A percentile compares a stretch with the other conserved stretches of the same genome.
Conservation (phyloP, 2,888 invertebrate species). For the Fragum fragum region DNA sequence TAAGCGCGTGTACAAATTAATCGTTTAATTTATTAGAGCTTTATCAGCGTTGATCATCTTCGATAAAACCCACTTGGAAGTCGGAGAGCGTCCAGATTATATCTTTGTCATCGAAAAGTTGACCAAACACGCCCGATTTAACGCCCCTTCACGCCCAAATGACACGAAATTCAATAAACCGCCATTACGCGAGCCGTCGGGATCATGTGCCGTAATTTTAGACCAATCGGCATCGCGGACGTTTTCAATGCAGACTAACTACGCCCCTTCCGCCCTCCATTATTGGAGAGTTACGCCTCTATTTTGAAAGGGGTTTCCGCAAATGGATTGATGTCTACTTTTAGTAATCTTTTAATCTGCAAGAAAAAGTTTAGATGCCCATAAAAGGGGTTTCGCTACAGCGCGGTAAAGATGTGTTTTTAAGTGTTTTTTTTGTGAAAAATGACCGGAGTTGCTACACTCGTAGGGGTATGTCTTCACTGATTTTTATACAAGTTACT, state of each 20-base stretch:
- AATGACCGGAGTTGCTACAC: conserved; percentile 65
- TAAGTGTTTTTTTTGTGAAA: conserved; percentile 38
- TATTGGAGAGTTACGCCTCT: conserved; percentile 56
- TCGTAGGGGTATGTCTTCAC: conserved; percentile 57
- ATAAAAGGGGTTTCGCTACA: conserved; percentile 23
- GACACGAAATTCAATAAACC: conserved; percentile 54
- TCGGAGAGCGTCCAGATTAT: conserved; percentile 33
- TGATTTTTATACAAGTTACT: too few species aligned
- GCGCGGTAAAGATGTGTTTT: conserved; percentile 27
- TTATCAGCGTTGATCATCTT: conserved; percentile 25
- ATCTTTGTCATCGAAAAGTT: conserved; percentile 51
- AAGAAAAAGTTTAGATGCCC: conserved; percentile 28
- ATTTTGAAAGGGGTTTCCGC: conserved; percentile 32
- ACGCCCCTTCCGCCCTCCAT: conserved; percentile 61
- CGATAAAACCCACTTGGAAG: conserved; percentile 17
- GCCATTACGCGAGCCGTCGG: conserved; percentile 31
- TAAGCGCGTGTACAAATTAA: conserved; percentile 30
- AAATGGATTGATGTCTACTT: conserved; percentile 30
- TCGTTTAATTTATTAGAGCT: conserved; percentile 31
- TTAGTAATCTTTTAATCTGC: conserved; percentile 38
- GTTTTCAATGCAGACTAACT: conserved; percentile 54
- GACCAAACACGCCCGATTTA: conserved; percentile 42
- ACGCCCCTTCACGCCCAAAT: conserved; percentile 51
- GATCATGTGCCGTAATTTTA: conserved; percentile 52
- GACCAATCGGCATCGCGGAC: conserved; percentile 54